phyloP scores from a whole-genome alignment of 2,113 vertebrate species.

The Xenopus borealis region DNA sequence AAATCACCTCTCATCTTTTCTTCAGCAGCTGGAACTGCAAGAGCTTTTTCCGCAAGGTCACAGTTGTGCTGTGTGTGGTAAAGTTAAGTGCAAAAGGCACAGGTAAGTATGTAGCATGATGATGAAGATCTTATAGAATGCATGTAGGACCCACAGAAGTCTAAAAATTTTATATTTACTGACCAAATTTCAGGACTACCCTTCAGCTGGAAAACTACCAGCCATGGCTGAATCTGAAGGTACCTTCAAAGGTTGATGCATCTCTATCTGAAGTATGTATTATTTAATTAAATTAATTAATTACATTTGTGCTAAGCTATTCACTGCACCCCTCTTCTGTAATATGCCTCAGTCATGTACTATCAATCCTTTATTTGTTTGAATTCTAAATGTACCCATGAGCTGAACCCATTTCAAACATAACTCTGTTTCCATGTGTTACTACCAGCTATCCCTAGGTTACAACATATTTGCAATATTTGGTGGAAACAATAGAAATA shows the following conservation, averaged over 20 bases:
- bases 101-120: slow-evolving; percentile 64
- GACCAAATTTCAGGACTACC: slow-evolving; percentile 66
- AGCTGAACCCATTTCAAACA: too few relatives aligned
- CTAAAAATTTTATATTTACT: neutral
- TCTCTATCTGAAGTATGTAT: slow-evolving; percentile 84
- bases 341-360: too few relatives aligned
- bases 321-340: too few relatives aligned
- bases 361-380: too few relatives aligned
- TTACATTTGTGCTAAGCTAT: neutral
- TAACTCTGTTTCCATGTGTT: too few relatives aligned
- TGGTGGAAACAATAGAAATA: too few relatives aligned
- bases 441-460: too few relatives aligned
- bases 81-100: slow-evolving; percentile 88
- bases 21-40: slow-evolving; percentile 70
- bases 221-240: slow-evolving; percentile 90
- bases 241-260: slow-evolving; percentile 88
- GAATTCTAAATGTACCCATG: too few relatives aligned
- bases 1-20: slow-evolving; percentile 38
- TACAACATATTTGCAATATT: too few relatives aligned
- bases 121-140: neutral
- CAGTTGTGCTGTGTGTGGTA: slow-evolving; percentile 92
- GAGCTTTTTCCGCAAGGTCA: slow-evolving; percentile 85
- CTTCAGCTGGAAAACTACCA: slow-evolving; percentile 92
- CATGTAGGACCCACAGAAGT: neutral
- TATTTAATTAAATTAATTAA: neutral